Base-by-base conservation (phyloP, 2,888 invertebrate species). In the Hydrotaea diabolus region DNA sequence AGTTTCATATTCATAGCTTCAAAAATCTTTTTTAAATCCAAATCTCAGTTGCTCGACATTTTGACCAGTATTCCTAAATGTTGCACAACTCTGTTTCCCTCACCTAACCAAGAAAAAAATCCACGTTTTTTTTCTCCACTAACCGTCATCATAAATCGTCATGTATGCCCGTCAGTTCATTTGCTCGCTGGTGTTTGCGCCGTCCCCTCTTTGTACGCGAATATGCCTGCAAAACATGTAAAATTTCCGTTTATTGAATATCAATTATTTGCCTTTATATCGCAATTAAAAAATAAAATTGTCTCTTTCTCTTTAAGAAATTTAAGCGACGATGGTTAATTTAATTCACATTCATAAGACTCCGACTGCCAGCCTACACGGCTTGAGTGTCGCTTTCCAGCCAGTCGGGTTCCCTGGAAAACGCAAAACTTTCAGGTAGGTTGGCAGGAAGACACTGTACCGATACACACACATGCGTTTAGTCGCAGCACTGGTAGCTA, bases 231-330 rank as follows among this genome's bases (percentile, higher is more conserved):
- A 1, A 9, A 59, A 23, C 76, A 66, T 39, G 64, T 59, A 66
- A 15, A 72, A 59, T 66, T 79, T 76, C 79, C 76, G 79, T 83
- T 83, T 80, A 73, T 66, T 83, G 57, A 83, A 77, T 83, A 83
- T 73, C 59, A 59, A 59, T 59, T 59, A 59, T 59, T 23, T 59
- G 23, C 59, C 26, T 59, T 26, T 59, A n/a, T n/a, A 59, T 59
- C 59, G 59, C 59, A 59, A 59, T 59, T 59, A 59, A 23, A 59
- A n/a, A 49, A 49, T 49, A 26, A 26, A 59, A 26, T 59, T 59
- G 26, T 59, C 26, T 59, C 23, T 26, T 26, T 59, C 59, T 26
- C 55, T 55, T 55, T 55, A 21, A 55, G 23, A 55, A 21, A 19
- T 55, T 55, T 11, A 55, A 19, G 55, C 26, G 23, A 59, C 26